A percentile compares a stretch with the other conserved stretches of the same genome.
Evolutionary conservation across 2,113 vertebrate genomes (phyloP).

Genomic region (Salvelinus alpinus): DNA sequence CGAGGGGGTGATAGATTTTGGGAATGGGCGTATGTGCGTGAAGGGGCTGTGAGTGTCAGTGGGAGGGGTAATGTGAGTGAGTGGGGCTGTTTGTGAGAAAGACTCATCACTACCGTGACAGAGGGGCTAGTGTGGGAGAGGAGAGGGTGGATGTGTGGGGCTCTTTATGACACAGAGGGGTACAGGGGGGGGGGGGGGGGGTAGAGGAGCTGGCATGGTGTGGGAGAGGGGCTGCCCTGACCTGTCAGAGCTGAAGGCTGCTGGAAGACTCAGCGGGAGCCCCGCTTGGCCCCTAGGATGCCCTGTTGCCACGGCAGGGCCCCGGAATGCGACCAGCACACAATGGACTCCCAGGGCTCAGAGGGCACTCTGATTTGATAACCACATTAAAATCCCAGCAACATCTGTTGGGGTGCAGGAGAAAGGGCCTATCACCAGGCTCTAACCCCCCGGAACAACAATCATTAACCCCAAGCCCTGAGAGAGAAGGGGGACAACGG

Average conservation of each 20-base stretch:
- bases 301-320: slow-evolving; percentile 87
- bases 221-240: slow-evolving; percentile 59
- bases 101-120: not conserved
- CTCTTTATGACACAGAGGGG: slow-evolving; percentile 21
- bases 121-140: not conserved
- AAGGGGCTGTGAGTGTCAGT: not conserved
- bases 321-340: slow-evolving; percentile 83
- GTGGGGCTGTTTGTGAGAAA: not conserved
- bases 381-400: slow-evolving; percentile 96
- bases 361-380: slow-evolving; percentile 94
- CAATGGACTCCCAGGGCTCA: slow-evolving; percentile 85
- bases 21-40: not conserved
- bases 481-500: slow-evolving; percentile 90
- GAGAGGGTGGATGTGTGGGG: slow-evolving; percentile 41
- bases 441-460: slow-evolving; percentile 89
- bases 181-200: slow-evolving; percentile 8
- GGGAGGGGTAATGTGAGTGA: not conserved
- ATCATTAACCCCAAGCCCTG: slow-evolving; percentile 91
- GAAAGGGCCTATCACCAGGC: slow-evolving; percentile 89
- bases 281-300: slow-evolving; percentile 75
- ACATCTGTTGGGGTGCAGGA: slow-evolving; percentile 93
- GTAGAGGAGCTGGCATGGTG: slow-evolving; percentile 12
- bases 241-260: slow-evolving; percentile 74
- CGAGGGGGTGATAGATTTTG: not conserved
- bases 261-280: slow-evolving; percentile 76